Evolutionary conservation across 2,888 invertebrate genomes (phyloP).

Genomic region (Thysanoteuthis rhombus): DNA sequence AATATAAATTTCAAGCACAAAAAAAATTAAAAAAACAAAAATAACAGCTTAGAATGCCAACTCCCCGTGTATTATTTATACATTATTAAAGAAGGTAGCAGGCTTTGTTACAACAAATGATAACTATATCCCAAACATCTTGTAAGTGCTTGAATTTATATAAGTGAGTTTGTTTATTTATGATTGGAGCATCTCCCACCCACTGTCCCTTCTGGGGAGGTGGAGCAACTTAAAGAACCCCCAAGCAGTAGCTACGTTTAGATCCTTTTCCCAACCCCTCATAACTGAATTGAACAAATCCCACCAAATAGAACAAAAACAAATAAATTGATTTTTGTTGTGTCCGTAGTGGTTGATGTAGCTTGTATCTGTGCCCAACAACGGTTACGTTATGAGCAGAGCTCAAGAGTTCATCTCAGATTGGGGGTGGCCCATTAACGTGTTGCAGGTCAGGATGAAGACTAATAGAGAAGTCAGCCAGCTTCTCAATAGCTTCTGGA

Average conservation of each 20-base stretch:
- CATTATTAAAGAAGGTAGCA: not conserved
- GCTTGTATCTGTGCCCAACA: not conserved
- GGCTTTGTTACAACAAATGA: not conserved
- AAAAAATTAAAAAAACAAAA: too few species aligned
- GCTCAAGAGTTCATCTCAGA: conserved; percentile 70
- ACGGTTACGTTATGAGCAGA: not conserved
- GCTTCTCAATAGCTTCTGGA: conserved; percentile 50
- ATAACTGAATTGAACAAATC: not conserved
- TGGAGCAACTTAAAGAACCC: not conserved
- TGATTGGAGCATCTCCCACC: not conserved
- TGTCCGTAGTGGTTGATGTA: not conserved
- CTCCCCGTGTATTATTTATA: not conserved
- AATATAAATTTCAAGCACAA: not conserved
- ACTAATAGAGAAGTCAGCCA: conserved; percentile 80
- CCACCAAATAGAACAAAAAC: not conserved
- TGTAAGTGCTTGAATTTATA: not conserved
- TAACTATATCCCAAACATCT: not conserved
- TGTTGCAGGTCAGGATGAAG: conserved; percentile 84
- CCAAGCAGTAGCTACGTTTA: not conserved
- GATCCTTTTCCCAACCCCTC: not conserved
- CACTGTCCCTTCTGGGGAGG: not conserved
- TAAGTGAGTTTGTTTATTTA: not conserved
- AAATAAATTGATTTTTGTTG: not conserved
- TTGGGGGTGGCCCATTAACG: conserved; percentile 84
- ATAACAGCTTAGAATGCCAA: not conserved